Base-by-base conservation (phyloP, 2,888 invertebrate genomes). In the Hydraecia micacea region DNA sequence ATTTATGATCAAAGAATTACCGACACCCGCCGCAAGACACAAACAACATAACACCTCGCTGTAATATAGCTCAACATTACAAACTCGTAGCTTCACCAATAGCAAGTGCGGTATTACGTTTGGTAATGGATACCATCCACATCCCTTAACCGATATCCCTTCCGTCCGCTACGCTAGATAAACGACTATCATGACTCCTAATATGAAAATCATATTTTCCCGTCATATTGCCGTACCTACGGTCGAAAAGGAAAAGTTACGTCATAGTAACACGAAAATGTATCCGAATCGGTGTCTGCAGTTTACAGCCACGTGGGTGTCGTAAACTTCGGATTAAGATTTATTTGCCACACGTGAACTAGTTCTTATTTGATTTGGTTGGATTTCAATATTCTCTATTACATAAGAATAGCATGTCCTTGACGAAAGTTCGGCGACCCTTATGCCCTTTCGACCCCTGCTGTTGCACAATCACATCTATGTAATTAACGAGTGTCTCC, bases 121-220 rank as follows among this genome's bases (percentile, higher is more conserved):
- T 79, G 39, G 75, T 83, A 71, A 80, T 73, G 77, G 76, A 85
- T 79, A 83, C 63, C 58, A 72, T 77, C 74, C 52, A 60, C 83
- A 73, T 69, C 76, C 86, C 69, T 58, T 65, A 42, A 67, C 74
- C 73, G 74, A 79, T 83, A 75, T 70, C 74, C 76, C 69, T 74
- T 79, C 74, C 83, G 65, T 75, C 73, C 76, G 74, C 76, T 62
- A 67, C 65, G 58, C 69, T 75, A 86, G 84, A 86, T 78, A 86
- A 86, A 84, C 77, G 75, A 65, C 75, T 75, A 70, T 78, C 84
- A 79, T 86, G 75, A 78, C 72, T 82, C 62, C 39, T 76, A 68
- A 68, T 86, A 86, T 71, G 70, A 86, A 83, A 86, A 86, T 80
- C 77, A 84, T 80, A 83, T 80, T 79, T 83, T 63, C 66, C 67